Percentiles rank a stretch among this genome's conserved stretches.
Conservation (phyloP, 2,797 vertebrate species). For the Sebastes flavidus region DNA sequence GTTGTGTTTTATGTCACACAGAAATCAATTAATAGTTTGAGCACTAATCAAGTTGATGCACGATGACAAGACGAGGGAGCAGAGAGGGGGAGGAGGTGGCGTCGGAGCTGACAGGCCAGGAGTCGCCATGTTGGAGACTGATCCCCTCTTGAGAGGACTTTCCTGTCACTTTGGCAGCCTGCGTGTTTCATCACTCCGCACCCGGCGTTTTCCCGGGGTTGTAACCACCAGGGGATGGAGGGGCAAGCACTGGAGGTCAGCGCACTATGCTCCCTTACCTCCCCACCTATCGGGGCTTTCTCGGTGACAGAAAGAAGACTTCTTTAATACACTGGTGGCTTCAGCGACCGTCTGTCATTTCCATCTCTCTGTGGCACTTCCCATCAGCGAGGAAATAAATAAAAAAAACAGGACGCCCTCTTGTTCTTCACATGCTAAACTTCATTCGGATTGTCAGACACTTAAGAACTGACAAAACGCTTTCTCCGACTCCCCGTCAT, state of each 20-base stretch:
- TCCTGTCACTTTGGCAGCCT: constrained; percentile 87
- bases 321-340: constrained; percentile 83
- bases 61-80: constrained; percentile 70
- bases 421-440: constrained; percentile 76
- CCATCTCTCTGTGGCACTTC: constrained; percentile 35
- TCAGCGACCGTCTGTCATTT: constrained; percentile 70
- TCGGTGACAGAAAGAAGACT: constrained; percentile 84
- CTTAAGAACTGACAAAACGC: constrained; percentile 84
- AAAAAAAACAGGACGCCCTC: constrained; percentile 46
- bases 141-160: constrained; percentile 81
- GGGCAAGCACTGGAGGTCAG: constrained; percentile 53
- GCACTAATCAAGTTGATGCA: background rate
- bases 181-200: constrained; percentile 75
- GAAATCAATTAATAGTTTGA: background rate
- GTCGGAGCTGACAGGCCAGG: constrained; percentile 78
- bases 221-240: constrained; percentile 78
- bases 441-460: constrained; percentile 81
- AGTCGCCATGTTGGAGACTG: constrained; percentile 71
- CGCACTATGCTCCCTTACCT: constrained; percentile 40
- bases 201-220: constrained; percentile 60
- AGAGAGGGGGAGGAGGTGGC: background rate
- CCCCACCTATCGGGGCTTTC: constrained; percentile 53
- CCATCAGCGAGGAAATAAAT: constrained; percentile 50
- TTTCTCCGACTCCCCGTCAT: constrained; percentile 69
- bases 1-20: background rate